A percentile compares a stretch with the other conserved stretches of the same genome.
phyloP scores from a whole-genome alignment of 2,113 vertebrate species.

The Saccopteryx leptura region DNA sequence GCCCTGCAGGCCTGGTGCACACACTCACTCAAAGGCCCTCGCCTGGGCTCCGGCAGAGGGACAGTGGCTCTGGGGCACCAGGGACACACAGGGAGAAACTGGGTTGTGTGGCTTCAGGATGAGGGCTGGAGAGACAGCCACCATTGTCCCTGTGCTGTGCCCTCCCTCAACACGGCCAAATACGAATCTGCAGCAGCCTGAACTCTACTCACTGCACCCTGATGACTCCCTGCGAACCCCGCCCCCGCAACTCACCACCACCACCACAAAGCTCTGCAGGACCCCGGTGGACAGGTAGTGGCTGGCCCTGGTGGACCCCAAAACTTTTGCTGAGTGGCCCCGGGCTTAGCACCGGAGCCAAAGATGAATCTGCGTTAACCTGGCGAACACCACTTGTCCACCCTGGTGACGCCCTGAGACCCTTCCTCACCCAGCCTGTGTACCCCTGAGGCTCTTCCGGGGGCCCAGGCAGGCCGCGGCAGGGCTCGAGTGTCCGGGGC shows the following conservation, averaged over 20 bases:
- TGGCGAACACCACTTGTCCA: not conserved
- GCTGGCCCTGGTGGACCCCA: not conserved
- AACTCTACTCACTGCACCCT: not conserved
- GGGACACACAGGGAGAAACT: not conserved
- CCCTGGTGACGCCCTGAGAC: not conserved
- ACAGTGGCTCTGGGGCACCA: not conserved
- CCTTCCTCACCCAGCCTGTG: not conserved
- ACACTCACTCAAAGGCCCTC: not conserved
- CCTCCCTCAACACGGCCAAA: not conserved
- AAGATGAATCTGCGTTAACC: not conserved
- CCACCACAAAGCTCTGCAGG: not conserved
- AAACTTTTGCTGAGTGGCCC: not conserved
- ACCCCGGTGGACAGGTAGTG: not conserved
- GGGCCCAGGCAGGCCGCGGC: not conserved
- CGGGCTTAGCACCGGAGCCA: not conserved
- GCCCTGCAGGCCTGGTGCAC: not conserved
- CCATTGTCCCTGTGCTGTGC: not conserved
- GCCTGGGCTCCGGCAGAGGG: not conserved
- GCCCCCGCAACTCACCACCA: too few species aligned
- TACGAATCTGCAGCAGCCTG: not conserved
- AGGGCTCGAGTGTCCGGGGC: not conserved
- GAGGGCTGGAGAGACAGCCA: not conserved
- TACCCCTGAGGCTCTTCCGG: not conserved
- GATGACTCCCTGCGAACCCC: not conserved
- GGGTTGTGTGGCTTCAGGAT: not conserved